A percentile compares a stretch with the other conserved stretches of the same genome.
Evolutionary conservation across 2,113 vertebrate genomes (phyloP).

Genomic region (Microtus pennsylvanicus): DNA sequence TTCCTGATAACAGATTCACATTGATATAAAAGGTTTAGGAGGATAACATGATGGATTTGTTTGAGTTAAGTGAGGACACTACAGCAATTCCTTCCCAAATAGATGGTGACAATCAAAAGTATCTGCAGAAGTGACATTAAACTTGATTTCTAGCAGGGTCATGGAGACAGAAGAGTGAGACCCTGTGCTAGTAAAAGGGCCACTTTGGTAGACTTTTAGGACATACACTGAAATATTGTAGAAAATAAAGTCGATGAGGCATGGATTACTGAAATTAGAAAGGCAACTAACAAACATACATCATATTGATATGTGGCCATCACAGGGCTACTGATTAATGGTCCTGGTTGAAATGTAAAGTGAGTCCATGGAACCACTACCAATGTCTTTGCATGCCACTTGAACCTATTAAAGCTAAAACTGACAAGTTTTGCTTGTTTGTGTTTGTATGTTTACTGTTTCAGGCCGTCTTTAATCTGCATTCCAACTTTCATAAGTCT

Average conservation of each 20-base stretch:
- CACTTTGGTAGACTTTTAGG: slow-evolving; percentile 5
- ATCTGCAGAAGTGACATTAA: slow-evolving; percentile 34
- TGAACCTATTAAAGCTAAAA: slow-evolving; percentile 43
- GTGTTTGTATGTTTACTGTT: background rate
- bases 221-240: slow-evolving; percentile 31
- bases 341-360: slow-evolving; percentile 7
- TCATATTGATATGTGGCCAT: background rate
- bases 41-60: background rate
- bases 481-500: slow-evolving; percentile 31
- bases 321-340: slow-evolving; percentile 24
- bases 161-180: background rate
- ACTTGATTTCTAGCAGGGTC: background rate
- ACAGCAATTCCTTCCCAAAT: background rate
- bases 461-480: slow-evolving; percentile 1
- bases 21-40: slow-evolving; percentile 22
- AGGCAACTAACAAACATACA: slow-evolving; percentile 27
- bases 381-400: slow-evolving; percentile 46
- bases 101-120: background rate
- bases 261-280: slow-evolving; percentile 32
- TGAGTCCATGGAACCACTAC: slow-evolving; percentile 4
- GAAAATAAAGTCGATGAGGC: slow-evolving; percentile 6
- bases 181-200: background rate
- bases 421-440: background rate
- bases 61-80: slow-evolving; percentile 2
- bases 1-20: slow-evolving; percentile 7